A percentile compares a stretch with the other conserved stretches of the same genome.
Evolutionary conservation across 2,113 vertebrate species (phyloP).

Genomic region (Onychostoma macrolepis): DNA sequence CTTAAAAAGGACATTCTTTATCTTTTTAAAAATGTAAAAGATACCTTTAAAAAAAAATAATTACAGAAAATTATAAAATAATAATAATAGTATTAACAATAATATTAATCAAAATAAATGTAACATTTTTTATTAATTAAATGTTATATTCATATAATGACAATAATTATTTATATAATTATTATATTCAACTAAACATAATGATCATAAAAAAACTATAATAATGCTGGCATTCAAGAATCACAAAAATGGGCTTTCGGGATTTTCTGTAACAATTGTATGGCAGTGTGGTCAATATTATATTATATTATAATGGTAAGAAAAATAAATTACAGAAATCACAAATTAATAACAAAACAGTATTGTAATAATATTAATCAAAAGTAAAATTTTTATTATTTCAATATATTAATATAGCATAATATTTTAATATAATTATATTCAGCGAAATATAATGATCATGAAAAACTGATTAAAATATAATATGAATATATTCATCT

Average conservation of each 20-base stretch:
- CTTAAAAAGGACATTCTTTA: neutral
- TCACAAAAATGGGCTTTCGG: no score
- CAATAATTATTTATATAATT: neutral
- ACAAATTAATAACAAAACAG: neutral
- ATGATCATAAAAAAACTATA: neutral
- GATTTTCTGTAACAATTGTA: neutral
- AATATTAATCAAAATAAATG: no score
- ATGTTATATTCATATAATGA: no score
- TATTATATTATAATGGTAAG: neutral
- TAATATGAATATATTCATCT: neutral
- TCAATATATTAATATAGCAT: neutral
- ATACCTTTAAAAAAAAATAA: neutral
- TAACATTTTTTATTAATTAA: neutral
- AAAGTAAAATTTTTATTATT: neutral
- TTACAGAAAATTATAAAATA: neutral
- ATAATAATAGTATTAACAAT: no score
- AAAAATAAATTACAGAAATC: neutral
- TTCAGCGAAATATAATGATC: neutral
- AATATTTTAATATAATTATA: neutral
- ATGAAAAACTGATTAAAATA: neutral
- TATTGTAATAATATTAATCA: neutral
- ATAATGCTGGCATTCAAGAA: no score
- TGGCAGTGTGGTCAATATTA: neutral
- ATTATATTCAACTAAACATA: neutral
- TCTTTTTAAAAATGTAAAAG: no score